phyloP scores from a whole-genome alignment of 2,888 invertebrate genomes.

The Autographa pulchrina region DNA sequence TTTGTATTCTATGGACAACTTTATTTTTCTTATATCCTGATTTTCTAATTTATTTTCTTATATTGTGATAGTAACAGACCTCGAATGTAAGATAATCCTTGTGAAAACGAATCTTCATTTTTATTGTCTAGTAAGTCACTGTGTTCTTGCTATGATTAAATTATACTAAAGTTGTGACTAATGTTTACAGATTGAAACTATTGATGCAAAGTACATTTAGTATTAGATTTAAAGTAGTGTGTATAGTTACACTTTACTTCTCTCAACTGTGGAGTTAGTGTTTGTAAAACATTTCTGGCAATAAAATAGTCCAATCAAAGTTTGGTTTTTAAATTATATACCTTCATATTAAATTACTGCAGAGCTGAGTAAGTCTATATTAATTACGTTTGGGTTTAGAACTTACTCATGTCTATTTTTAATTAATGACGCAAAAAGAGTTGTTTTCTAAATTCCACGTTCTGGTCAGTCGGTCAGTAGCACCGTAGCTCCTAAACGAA shows the following conservation, averaged over 20 bases:
- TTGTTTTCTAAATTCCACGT: no score
- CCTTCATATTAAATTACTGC: background rate
- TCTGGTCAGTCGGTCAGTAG: no score
- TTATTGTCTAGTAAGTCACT: constrained; percentile 70
- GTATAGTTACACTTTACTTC: constrained; percentile 84
- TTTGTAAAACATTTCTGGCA: constrained; percentile 89
- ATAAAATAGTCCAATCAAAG: constrained; percentile 87
- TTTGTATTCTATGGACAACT: constrained; percentile 81
- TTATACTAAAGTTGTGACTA: constrained; percentile 79
- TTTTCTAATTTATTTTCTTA: constrained; percentile 87
- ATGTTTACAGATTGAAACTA: constrained; percentile 75
- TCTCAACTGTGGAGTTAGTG: constrained; percentile 79
- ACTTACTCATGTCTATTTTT: no score
- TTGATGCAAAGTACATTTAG: constrained; percentile 84
- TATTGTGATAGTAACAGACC: constrained; percentile 86
- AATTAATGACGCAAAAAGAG: no score
- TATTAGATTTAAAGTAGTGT: constrained; percentile 83
- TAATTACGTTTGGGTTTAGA: no score
- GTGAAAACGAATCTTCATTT: constrained; percentile 82
- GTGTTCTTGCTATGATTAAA: constrained; percentile 76
- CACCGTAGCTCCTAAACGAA: no score
- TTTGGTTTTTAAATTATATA: constrained; percentile 60
- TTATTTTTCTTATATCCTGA: constrained; percentile 81
- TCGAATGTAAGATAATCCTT: constrained; percentile 83
- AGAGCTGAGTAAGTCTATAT: no score